phyloP scores from a whole-genome alignment of 2,113 vertebrate species.

The Pachyramphus minor region DNA sequence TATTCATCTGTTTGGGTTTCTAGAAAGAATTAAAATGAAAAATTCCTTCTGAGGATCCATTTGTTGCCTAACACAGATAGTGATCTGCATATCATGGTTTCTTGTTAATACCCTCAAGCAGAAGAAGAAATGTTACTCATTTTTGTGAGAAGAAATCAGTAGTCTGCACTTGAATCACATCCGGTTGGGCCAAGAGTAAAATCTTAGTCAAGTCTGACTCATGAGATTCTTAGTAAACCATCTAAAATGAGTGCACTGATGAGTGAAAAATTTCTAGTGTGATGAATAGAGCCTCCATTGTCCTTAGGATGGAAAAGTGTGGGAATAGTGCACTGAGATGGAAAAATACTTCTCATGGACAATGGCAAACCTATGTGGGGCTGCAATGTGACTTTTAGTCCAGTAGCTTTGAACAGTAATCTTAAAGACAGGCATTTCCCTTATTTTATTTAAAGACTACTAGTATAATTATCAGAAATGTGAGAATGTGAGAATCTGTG shows the following conservation, averaged over 20 bases:
- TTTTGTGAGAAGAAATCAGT: neutral
- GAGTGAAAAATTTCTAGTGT: neutral
- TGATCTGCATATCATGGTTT: neutral
- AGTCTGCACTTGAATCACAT: neutral
- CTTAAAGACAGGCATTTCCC: neutral
- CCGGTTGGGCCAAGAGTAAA: neutral
- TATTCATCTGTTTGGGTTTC: neutral
- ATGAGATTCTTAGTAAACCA: neutral
- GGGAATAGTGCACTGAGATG: neutral
- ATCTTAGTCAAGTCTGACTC: neutral
- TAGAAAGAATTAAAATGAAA: neutral
- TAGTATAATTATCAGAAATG: neutral
- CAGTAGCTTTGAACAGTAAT: neutral
- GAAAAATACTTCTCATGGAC: neutral
- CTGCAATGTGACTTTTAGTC: neutral
- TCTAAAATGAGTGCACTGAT: neutral
- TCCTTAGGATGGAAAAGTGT: neutral
- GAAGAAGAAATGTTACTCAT: neutral
- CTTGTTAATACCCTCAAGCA: neutral
- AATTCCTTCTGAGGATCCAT: neutral
- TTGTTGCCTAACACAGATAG: neutral
- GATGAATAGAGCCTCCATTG: neutral
- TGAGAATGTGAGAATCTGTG: neutral
- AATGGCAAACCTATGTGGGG: neutral
- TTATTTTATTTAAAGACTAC: neutral